phyloP scores from a whole-genome alignment of 30 jellyfish, hydroid and myxozoan genomes.

The Aurelia aurita complex sp. Pacific region DNA sequence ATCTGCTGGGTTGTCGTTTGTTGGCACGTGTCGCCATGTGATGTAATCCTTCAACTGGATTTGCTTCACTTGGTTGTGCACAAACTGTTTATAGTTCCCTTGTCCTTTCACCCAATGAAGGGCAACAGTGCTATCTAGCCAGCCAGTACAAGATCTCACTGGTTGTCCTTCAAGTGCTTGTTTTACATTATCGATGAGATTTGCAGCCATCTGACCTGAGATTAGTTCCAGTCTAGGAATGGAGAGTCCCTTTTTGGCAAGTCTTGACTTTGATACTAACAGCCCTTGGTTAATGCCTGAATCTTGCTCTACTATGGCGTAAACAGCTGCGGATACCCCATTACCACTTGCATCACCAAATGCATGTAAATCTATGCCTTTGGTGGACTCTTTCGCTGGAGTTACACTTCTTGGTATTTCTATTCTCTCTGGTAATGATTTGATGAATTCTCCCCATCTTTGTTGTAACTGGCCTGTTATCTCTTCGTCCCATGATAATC shows the following conservation, averaged over 20 bases:
- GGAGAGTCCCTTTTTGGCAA: slow-evolving; percentile 14
- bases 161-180: slow-evolving; percentile 39
- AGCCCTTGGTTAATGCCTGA: slow-evolving; percentile 38
- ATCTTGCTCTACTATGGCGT: slow-evolving; percentile 32
- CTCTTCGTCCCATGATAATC: slow-evolving; percentile 50
- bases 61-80: slow-evolving; percentile 35
- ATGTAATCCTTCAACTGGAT: slow-evolving; percentile 30
- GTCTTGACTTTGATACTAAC: slow-evolving; percentile 42
- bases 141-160: slow-evolving; percentile 11
- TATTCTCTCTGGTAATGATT: slow-evolving; percentile 10
- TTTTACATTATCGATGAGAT: slow-evolving; percentile 26
- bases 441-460: slow-evolving; percentile 9
- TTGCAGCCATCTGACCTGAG: slow-evolving; percentile 65
- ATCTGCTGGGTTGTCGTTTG: slow-evolving; percentile 29
- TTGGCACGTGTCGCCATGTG: slow-evolving; percentile 46
- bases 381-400: background rate
- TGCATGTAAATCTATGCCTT: slow-evolving; percentile 5
- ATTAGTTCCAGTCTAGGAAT: slow-evolving; percentile 49
- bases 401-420: slow-evolving; percentile 44
- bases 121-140: slow-evolving; percentile 67
- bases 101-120: slow-evolving; percentile 41
- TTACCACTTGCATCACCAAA: slow-evolving; percentile 60
- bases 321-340: slow-evolving; percentile 24
- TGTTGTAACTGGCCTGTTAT: slow-evolving; percentile 9
- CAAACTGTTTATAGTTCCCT: slow-evolving; percentile 47